phyloP scores from a whole-genome alignment of 1,140 invertebrate genomes.

The Drosophila pruinosa region DNA sequence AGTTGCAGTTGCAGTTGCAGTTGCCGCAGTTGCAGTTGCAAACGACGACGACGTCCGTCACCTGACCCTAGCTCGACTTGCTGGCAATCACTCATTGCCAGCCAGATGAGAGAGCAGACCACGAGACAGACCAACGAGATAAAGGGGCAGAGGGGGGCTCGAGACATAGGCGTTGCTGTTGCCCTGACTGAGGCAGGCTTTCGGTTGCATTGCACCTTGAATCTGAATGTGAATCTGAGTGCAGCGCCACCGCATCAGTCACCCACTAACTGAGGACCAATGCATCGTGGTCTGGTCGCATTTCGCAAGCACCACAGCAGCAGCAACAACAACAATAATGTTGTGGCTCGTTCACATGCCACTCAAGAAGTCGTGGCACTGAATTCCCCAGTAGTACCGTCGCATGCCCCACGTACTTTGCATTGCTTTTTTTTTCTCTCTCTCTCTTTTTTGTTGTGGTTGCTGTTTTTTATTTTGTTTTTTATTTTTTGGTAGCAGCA shows the following conservation, averaged over 20 bases:
- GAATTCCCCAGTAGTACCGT: conserved; percentile 46
- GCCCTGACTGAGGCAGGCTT: conserved; percentile 31
- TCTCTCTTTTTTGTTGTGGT: neutral
- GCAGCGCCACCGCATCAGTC: conserved; percentile 60
- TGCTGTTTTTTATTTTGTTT: neutral
- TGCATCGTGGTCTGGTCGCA: conserved; percentile 46
- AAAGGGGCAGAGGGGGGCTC: neutral
- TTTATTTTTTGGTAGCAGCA: neutral
- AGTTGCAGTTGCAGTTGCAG: conserved; percentile 11
- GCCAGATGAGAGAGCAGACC: conserved; percentile 22
- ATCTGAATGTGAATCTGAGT: conserved; percentile 50
- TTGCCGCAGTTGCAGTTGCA: neutral
- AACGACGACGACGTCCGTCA: conserved; percentile 57
- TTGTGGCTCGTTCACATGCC: conserved; percentile 69
- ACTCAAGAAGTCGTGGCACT: conserved; percentile 78
- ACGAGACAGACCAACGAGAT: neutral
- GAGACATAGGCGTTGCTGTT: conserved; percentile 36
- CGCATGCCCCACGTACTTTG: conserved; percentile 48
- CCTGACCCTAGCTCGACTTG: conserved; percentile 67
- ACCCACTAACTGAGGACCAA: conserved; percentile 64
- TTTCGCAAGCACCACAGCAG: conserved; percentile 50
- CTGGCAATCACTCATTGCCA: conserved; percentile 67
- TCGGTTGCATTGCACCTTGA: conserved; percentile 69
- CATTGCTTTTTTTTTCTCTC: conserved; percentile 10
- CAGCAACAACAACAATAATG: conserved; percentile 16